Evolutionary conservation across 2,797 vertebrate species (phyloP), one percentile per base, ranked within the genome.

Genomic region (Rallus crepitans): DNA sequence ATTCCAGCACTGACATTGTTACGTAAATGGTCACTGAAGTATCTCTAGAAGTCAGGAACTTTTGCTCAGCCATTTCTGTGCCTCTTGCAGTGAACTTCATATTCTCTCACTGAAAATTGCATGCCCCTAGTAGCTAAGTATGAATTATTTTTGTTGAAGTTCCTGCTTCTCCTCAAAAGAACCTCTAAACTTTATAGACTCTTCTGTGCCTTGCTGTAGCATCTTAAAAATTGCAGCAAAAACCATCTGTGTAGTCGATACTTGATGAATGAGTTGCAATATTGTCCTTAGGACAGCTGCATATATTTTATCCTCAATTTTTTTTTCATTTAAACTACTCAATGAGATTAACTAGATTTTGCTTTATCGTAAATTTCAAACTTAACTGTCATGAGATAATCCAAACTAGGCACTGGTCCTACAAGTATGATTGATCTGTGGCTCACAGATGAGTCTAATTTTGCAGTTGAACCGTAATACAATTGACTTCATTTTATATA

Each of bases 1-100:
- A 70, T 77, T 82, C 31, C 12, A 70, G 20, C 20, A 15, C 45
- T 76, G 66, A 28, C 25, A 3, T 24, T 28, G 33, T 72, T 79
- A 72, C 3, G 78, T 88, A 64, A 86, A 57, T 90, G 52, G 39
- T 90, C 60, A 66, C 70, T 89, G 23, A 87, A 56, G 40, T 93
- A 37, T 82, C 35, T 66, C 72, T 17, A 81, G 23, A 71, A 60
- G 25, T 90, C 56, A 73, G 40, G 71, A 89, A 20, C 50, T 77
- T 91, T 48, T 42, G 64, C 45, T 77, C 86, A 82, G 88, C 68
- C 21, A 42, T 84, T 89, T 82, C 31, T 89, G 50, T 56, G 61
- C 17, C 18, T 85, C 86, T 79, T 93, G 39, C 57, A 68, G 81
- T 77, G 64, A 93, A 47, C 40, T 94, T 93, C 18, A 53, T 37